These are phyloP conservation scores for Melangyna quadrimaculata DNA, from an alignment of 2,888 invertebrate species.

Conservation along the genomic window DNA sequence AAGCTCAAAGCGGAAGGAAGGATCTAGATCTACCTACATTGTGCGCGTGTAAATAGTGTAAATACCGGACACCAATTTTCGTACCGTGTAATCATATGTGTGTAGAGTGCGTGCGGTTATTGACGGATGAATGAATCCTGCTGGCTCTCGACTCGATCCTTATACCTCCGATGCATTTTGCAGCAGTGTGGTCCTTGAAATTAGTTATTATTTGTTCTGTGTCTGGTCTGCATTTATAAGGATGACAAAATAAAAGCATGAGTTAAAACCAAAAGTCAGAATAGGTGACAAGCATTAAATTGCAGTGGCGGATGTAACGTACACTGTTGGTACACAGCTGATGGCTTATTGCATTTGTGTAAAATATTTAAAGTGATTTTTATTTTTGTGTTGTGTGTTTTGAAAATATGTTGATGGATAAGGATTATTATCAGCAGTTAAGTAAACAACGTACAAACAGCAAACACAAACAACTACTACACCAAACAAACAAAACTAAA, in stretches of 20 bases:
- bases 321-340: not conserved
- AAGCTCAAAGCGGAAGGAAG: slow-evolving; percentile 12
- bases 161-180: not conserved
- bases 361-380: slow-evolving; percentile 15
- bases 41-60: slow-evolving; percentile 39
- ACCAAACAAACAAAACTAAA: slow-evolving; percentile 32
- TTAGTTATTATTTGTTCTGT: not conserved
- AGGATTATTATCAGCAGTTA: slow-evolving; percentile 58
- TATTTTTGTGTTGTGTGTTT: slow-evolving; percentile 3
- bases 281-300: slow-evolving; percentile 48
- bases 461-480: slow-evolving; percentile 27
- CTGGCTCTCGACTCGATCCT: not conserved
- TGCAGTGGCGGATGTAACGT: not conserved
- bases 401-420: slow-evolving; percentile 66
- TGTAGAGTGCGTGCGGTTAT: slow-evolving; percentile 17
- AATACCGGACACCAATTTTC: slow-evolving; percentile 43
- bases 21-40: no score
- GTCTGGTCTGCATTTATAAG: not conserved
- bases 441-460: slow-evolving; percentile 42
- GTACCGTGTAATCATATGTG: not conserved
- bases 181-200: not conserved
- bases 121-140: slow-evolving; percentile 35
- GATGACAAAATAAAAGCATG: slow-evolving; percentile 54
- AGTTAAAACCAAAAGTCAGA: slow-evolving; percentile 29
- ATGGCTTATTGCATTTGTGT: not conserved